phyloP scores from a whole-genome alignment of 2,113 vertebrate genomes.

The Diadophis punctatus region DNA sequence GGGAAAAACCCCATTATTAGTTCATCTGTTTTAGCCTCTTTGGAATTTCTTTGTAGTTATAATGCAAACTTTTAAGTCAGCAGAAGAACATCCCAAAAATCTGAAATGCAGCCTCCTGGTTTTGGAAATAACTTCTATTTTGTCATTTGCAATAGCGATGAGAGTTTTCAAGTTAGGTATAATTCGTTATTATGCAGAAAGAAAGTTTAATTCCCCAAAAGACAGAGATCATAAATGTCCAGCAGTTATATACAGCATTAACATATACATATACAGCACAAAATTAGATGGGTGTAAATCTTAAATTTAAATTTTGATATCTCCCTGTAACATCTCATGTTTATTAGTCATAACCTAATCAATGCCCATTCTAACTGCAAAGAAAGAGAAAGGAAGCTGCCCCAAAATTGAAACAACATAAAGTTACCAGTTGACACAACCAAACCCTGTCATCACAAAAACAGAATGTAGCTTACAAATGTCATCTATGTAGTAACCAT shows the following conservation, averaged over 20 bases:
- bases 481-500: neutral
- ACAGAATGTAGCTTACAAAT: conserved; percentile 7
- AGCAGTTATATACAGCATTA: neutral
- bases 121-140: neutral
- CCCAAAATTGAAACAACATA: conserved; percentile 13
- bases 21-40: neutral
- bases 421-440: conserved; percentile 29
- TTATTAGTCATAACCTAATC: accelerated
- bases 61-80: neutral
- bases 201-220: neutral
- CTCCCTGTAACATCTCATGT: neutral
- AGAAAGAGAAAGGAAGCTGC: neutral
- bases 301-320: neutral
- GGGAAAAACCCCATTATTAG: neutral
- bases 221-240: neutral
- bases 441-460: neutral
- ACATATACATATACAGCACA: neutral
- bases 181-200: neutral
- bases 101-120: neutral
- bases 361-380: conserved; percentile 6
- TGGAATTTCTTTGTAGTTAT: neutral
- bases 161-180: neutral
- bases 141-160: neutral
- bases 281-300: neutral
- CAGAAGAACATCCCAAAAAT: neutral